A percentile compares a stretch with the other conserved stretches of the same genome.
Conservation (phyloP, 2,113 vertebrate genomes). For the Dunckerocampus dactyliophorus region DNA sequence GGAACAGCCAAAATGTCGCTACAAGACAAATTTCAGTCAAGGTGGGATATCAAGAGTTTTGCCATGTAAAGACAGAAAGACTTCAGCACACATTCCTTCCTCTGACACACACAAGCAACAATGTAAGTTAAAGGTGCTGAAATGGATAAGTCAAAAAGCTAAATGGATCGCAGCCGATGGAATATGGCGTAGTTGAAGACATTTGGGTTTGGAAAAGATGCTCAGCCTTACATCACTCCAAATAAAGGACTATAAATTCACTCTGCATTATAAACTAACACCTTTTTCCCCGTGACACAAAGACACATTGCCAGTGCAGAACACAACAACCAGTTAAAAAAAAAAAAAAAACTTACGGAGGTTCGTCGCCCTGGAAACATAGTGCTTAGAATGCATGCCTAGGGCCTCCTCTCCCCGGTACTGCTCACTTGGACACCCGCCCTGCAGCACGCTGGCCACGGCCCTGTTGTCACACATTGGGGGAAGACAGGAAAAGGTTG, state of each 20-base stretch:
- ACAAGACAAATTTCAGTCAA: too few relatives aligned
- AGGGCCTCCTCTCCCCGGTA: slow-evolving; percentile 90
- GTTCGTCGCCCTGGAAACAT: slow-evolving; percentile 84
- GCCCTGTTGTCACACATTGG: slow-evolving; percentile 79
- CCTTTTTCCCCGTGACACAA: slow-evolving; percentile 29
- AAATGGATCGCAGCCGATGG: not conserved
- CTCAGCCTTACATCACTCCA: slow-evolving; percentile 11
- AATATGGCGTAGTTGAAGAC: slow-evolving; percentile 1
- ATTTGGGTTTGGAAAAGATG: not conserved
- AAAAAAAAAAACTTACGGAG: slow-evolving; percentile 80
- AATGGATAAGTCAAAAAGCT: too few relatives aligned
- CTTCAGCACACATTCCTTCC: too few relatives aligned
- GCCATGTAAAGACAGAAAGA: too few relatives aligned
- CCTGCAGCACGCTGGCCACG: slow-evolving; percentile 94
- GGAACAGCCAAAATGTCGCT: too few relatives aligned
- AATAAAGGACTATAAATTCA: not conserved
- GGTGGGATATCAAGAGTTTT: too few relatives aligned
- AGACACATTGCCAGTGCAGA: not conserved
- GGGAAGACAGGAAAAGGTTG: not conserved
- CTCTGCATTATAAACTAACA: too few relatives aligned
- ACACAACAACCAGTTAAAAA: not conserved
- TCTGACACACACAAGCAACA: too few relatives aligned
- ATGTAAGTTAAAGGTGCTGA: not conserved
- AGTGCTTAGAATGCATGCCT: slow-evolving; percentile 89
- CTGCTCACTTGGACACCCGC: slow-evolving; percentile 86